These are phyloP conservation scores for Notarius quadriscutis DNA, from an alignment of 2,113 vertebrate genomes.

Conservation along the genomic window DNA sequence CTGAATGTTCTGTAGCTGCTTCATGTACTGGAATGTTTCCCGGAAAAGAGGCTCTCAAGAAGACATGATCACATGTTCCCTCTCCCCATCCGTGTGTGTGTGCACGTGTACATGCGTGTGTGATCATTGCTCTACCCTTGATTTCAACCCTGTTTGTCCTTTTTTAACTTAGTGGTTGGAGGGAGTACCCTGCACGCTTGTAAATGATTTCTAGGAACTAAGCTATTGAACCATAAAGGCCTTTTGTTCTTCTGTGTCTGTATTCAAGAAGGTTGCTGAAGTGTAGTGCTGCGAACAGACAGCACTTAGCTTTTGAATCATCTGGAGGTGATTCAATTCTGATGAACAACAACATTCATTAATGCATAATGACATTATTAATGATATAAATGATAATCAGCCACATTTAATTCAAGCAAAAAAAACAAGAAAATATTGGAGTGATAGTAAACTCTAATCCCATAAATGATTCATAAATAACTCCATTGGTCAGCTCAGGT, in stretches of 20 bases:
- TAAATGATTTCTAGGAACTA: slow-evolving; percentile 32
- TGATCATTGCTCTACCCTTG: not conserved
- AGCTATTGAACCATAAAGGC: not conserved
- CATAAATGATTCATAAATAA: not conserved
- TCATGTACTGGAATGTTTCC: slow-evolving; percentile 28
- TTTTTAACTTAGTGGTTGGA: not conserved
- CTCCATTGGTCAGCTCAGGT: not conserved
- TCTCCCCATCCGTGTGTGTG: not conserved
- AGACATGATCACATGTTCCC: not conserved
- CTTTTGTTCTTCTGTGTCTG: not conserved
- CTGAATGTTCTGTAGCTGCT: not conserved
- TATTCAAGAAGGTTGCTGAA: not conserved
- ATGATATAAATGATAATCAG: not conserved
- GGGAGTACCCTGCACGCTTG: slow-evolving; percentile 11
- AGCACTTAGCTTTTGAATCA: not conserved
- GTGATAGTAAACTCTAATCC: not conserved
- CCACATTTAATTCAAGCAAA: not conserved
- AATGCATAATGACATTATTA: not conserved
- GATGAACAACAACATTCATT: not conserved
- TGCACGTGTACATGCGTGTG: slow-evolving; percentile 5
- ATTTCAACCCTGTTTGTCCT: slow-evolving; percentile 26
- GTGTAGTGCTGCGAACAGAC: not conserved
- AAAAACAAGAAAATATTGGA: not conserved
- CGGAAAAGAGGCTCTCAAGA: slow-evolving; percentile 24
- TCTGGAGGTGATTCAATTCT: not conserved